Evolutionary conservation across 2,888 invertebrate species (phyloP).

Genomic region (Cyclophora albipunctata): DNA sequence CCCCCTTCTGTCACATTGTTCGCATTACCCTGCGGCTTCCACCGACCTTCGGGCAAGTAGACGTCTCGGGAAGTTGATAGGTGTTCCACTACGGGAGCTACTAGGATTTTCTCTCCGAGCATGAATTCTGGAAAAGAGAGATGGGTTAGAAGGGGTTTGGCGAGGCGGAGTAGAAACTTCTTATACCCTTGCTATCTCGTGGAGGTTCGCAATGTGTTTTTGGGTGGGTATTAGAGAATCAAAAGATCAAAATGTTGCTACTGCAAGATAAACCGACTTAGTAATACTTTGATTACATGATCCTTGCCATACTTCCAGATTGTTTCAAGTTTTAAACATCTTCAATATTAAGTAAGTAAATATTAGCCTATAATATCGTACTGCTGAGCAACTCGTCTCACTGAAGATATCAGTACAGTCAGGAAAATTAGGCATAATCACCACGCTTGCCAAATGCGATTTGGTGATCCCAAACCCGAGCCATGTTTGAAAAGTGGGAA

Average conservation of each 20-base stretch:
- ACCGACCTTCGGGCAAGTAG: slow-evolving; percentile 79
- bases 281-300: no score
- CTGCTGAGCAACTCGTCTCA: no score
- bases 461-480: no score
- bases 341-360: no score
- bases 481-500: no score
- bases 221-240: background rate
- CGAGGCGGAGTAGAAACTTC: background rate
- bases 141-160: background rate
- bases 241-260: no score
- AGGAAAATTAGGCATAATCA: no score
- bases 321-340: background rate
- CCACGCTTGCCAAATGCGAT: no score
- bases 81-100: slow-evolving; percentile 80
- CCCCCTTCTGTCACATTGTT: slow-evolving; percentile 55
- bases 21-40: slow-evolving; percentile 70
- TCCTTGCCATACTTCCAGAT: background rate
- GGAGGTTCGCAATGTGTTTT: background rate
- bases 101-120: slow-evolving; percentile 80
- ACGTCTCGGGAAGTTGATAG: slow-evolving; percentile 73
- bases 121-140: slow-evolving; percentile 74
- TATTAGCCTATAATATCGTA: no score
- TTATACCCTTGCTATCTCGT: background rate
- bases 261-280: no score
- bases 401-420: no score